Evolutionary conservation across 2,888 invertebrate genomes (phyloP).

Genomic region (Amphipoea oculea): DNA sequence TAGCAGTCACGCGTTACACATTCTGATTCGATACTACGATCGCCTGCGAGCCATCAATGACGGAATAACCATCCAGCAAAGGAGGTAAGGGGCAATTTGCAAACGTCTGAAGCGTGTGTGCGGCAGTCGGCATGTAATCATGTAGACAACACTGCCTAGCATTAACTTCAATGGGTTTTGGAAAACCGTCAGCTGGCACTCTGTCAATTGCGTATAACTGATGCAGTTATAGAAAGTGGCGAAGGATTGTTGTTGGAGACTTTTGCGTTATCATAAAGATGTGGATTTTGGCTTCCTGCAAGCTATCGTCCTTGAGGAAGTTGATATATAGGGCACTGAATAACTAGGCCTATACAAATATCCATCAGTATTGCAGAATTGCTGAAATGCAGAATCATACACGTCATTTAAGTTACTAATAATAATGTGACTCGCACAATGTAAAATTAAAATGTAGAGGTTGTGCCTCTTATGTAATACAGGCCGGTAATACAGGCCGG

Average conservation of each 20-base stretch:
- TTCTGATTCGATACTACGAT: constrained; percentile 54
- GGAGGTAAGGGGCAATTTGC: constrained; percentile 72
- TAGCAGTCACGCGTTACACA: constrained; percentile 59
- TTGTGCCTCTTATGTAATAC: no score
- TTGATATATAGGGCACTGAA: not conserved
- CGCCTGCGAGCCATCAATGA: constrained; percentile 59
- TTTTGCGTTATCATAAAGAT: constrained; percentile 13
- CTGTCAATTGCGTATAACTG: constrained; percentile 52
- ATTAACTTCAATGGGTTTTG: constrained; percentile 68
- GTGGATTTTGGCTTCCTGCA: not conserved
- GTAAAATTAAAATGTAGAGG: not conserved
- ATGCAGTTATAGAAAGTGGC: constrained; percentile 48
- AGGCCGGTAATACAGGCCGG: no score
- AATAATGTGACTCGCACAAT: no score
- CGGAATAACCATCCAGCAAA: constrained; percentile 63
- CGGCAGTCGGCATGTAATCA: constrained; percentile 71
- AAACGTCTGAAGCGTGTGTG: constrained; percentile 65
- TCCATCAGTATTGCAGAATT: not conserved
- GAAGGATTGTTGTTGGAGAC: constrained; percentile 1
- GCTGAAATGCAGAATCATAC: not conserved
- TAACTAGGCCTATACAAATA: not conserved
- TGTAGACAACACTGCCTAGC: constrained; percentile 58
- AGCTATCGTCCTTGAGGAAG: not conserved
- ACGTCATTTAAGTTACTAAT: not conserved
- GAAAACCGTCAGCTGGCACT: constrained; percentile 72